Base-by-base conservation (phyloP, 2,797 vertebrate genomes). In the Tinamus major region DNA sequence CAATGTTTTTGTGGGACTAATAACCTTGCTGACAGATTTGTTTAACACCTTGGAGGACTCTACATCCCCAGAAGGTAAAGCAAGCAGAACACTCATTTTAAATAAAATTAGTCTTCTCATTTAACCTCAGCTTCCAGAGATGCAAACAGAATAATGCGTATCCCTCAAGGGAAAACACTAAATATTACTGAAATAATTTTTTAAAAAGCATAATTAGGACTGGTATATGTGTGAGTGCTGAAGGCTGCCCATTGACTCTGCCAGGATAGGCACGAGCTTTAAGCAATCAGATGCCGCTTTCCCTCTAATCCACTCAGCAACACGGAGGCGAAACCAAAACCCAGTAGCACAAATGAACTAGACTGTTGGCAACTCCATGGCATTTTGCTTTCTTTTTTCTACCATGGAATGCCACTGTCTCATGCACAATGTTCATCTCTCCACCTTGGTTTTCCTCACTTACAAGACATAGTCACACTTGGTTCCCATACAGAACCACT, bases 11-110 rank as follows among this genome's bases (percentile, higher is more conserved):
- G 44, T 3, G 3, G 53, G 55, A 83, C 48, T n/a, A 49, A 91
- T 48, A 78, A 75, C 37, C 44, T 21, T 2, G 4, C 0, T 78
- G 63, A 89, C 37, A 65, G 65, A 35, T 90, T 68, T 58, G 29
- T 51, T 93, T 90, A 83, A 86, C 89, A 90, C 69, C 76, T 87
- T 87, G 70, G 72, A 90, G 44, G 48, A 49, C 26, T 85, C 15
- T 15, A 41, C 44, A 83, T 68, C 41, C 75, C 84, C 71, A 84
- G 20, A 82, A 56, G 31, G 70, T 9, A 44, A 24, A 85, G 9
- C 20, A 83, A 94, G 26, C 27, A 65, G 69, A 4, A 58, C 16
- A 29, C 27, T 63, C 72, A 63, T 48, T 64, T 72, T n/a, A 41
- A 68, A 79, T 26, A 85, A 71, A 67, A 55, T 9, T 46, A 44